Evolutionary conservation across 2,888 invertebrate genomes (phyloP).

Genomic region (Neoaliturus tenellus): DNA sequence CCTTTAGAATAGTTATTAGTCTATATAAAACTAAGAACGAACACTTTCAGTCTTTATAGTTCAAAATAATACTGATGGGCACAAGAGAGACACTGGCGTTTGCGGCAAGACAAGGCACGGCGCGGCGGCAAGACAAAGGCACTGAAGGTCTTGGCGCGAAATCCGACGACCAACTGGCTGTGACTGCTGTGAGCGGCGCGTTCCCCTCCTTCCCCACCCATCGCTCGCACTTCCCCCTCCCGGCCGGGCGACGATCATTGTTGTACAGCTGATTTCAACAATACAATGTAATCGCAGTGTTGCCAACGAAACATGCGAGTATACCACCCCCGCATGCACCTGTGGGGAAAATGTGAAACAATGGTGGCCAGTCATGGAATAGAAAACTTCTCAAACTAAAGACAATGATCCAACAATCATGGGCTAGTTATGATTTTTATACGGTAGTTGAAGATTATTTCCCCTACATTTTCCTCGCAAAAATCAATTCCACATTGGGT

Average conservation of each 20-base stretch:
- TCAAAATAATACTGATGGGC: background rate
- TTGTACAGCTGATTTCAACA: conserved; percentile 26
- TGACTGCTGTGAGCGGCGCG: background rate
- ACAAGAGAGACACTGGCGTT: conserved; percentile 29
- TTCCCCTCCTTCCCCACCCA: background rate
- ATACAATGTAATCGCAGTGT: background rate
- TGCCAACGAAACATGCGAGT: background rate
- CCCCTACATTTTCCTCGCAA: no score
- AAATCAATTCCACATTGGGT: no score
- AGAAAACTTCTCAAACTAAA: no score
- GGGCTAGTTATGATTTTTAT: no score
- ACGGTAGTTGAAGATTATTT: no score
- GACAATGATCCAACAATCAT: no score
- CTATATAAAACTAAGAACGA: background rate
- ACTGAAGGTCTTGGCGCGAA: conserved; percentile 26
- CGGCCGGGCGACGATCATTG: background rate
- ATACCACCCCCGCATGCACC: background rate
- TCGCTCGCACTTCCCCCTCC: background rate
- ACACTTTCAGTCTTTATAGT: background rate
- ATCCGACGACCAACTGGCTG: conserved; percentile 37
- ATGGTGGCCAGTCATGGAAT: no score
- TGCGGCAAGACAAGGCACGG: conserved; percentile 19
- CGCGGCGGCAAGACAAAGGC: conserved; percentile 39
- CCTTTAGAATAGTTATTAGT: background rate
- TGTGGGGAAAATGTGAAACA: no score